Base-by-base conservation (phyloP, 2,113 vertebrate genomes). In the Marmota flaviventris region DNA sequence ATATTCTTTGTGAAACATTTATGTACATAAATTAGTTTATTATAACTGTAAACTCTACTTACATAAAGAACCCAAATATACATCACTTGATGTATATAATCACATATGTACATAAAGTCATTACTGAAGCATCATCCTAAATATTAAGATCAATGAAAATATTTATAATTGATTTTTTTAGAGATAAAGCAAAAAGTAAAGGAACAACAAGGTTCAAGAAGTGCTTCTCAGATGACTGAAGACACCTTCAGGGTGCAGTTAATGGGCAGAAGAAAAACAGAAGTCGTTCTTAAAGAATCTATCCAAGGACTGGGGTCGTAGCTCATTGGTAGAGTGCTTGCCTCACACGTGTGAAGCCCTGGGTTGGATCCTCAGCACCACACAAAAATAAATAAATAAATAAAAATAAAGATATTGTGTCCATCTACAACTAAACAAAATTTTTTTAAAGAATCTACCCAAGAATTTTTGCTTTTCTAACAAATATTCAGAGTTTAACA, bases 71-170 rank as follows among this genome's bases (percentile, higher is more conserved):
- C 11, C 9, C 53, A 91, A 97, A 75, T 86, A 76, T 87, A 39
- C 89, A 12, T 58, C 39, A 87, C 51, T 85, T 91, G 91, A 89
- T 86, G 67, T 53, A 53, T 53, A 53, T 53, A 53, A 53, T 53
- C 51, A 53, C 14, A 53, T 53, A 92, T 82, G 85, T 27, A 51
- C 25, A 39, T 67, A 92, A 73, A 92, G 69, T 83, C 86, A 86
- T 78, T 85, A 92, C 25, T 90, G 32, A 42, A 22, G 39, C 18
- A 86, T 85, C 42, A 92, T 7, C 85, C 14, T 75, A 95, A 89
- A 53, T 51, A 92, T 61, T 58, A 86, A 86, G 39, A 84, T 97
- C n/a, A 96, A 96, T 65, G 16, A 56, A 91, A 95, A 88, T 56
- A 61, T 96, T 67, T 93, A 48, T 16, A 95, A 81, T 63, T 83